Conservation (phyloP, 1,140 invertebrate genomes). For the Bradysia coprophila region DNA sequence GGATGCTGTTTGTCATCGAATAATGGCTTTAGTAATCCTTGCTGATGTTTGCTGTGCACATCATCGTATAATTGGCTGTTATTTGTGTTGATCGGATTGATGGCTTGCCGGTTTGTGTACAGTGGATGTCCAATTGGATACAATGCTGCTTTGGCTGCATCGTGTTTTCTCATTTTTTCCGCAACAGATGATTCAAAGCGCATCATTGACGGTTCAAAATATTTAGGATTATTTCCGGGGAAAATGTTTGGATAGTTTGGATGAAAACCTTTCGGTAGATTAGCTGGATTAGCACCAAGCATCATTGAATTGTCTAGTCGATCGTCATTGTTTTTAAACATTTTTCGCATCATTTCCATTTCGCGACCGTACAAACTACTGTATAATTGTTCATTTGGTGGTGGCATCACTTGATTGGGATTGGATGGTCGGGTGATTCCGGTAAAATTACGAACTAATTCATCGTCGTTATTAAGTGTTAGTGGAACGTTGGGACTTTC, state of each 20-base stretch:
- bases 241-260: background rate
- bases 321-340: background rate
- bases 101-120: too few relatives aligned
- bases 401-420: background rate
- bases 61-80: background rate
- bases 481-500: background rate
- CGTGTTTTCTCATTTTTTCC: background rate
- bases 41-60: background rate
- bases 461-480: background rate
- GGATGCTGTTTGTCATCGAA: background rate
- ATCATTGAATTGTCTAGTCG: background rate
- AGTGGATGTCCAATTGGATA: background rate
- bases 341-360: constrained; percentile 3
- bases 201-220: background rate
- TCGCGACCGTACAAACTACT: constrained; percentile 1
- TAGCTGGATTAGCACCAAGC: background rate
- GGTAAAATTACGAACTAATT: background rate
- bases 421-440: background rate
- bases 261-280: background rate
- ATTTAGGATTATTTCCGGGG: background rate
- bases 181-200: too few relatives aligned
- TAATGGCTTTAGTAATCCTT: background rate
- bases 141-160: background rate
- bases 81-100: background rate
- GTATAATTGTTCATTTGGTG: constrained; percentile 1